A percentile compares a stretch with the other conserved stretches of the same genome.
Evolutionary conservation across 92 coral and sea anemone species (phyloP).

Genomic region (Heteractis magnifica): DNA sequence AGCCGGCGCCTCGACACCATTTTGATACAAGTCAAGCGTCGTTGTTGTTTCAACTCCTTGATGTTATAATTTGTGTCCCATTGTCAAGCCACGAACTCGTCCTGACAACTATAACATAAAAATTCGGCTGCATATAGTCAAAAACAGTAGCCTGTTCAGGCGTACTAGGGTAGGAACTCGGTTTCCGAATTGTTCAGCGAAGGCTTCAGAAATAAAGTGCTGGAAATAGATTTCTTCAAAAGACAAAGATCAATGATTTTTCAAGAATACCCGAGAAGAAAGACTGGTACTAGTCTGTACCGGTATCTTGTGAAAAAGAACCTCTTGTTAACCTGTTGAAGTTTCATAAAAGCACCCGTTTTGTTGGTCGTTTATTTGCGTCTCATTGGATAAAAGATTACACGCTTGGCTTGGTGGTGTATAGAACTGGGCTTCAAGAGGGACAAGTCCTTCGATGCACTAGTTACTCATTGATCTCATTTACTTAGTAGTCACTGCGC

Average conservation of each 20-base stretch:
- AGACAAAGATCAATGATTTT: slow-evolving; percentile 37
- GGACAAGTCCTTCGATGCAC: not conserved
- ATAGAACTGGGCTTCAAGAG: not conserved
- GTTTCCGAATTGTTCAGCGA: not conserved
- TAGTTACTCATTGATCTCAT: slow-evolving; percentile 23
- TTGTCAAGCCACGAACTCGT: not conserved
- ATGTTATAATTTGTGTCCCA: not conserved
- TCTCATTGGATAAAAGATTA: slow-evolving; percentile 4
- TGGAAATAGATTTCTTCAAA: not conserved
- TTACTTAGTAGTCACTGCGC: not conserved
- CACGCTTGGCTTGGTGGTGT: slow-evolving; percentile 11
- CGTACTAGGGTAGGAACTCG: no score
- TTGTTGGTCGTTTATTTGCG: not conserved
- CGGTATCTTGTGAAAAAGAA: slow-evolving; percentile 12
- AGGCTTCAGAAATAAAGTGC: slow-evolving; percentile 13
- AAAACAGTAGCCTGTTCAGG: no score
- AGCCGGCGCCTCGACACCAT: slow-evolving; percentile 79
- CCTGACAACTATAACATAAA: not conserved
- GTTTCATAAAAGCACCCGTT: slow-evolving; percentile 14
- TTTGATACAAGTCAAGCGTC: not conserved
- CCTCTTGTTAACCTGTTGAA: slow-evolving; percentile 10
- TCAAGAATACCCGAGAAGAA: slow-evolving; percentile 11
- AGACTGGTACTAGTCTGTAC: slow-evolving; percentile 7
- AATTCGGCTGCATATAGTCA: not conserved
- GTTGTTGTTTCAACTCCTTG: not conserved